phyloP scores from a whole-genome alignment of 1,140 invertebrate genomes.

The Drosophila micromelanica region DNA sequence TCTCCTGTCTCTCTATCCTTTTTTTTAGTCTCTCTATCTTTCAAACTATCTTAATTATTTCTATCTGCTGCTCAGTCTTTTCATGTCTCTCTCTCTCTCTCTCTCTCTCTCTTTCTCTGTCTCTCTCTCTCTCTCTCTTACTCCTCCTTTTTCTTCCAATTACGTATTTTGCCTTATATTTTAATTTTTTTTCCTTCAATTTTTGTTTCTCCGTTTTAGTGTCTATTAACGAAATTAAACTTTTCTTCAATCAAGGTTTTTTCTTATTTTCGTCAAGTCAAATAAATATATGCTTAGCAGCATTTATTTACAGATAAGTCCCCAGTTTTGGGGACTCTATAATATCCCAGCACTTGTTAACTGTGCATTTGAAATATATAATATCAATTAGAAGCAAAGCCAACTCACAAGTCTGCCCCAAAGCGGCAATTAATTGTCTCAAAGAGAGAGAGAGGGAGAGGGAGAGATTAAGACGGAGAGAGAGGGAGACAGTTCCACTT shows the following conservation, averaged over 20 bases:
- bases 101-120: neutral
- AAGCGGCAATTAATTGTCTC: conserved; percentile 37
- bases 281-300: neutral
- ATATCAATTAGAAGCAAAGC: conserved; percentile 43
- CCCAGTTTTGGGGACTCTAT: too few relatives aligned
- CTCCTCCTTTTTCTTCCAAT: neutral
- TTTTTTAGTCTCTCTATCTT: too few relatives aligned
- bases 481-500: neutral
- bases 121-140: neutral
- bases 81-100: neutral
- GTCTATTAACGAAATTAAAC: neutral
- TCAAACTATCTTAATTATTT: too few relatives aligned
- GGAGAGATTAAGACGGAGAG: too few relatives aligned
- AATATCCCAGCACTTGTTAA: neutral
- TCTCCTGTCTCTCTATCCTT: too few relatives aligned
- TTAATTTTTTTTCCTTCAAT: too few relatives aligned
- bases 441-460: neutral
- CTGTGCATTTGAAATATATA: neutral
- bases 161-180: too few relatives aligned
- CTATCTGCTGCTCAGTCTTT: too few relatives aligned
- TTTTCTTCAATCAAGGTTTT: too few relatives aligned
- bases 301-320: neutral
- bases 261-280: too few relatives aligned
- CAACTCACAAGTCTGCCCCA: conserved; percentile 27
- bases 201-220: neutral